Percentiles rank a stretch among this genome's conserved stretches.
These are phyloP conservation scores for Dryococelus australis DNA, from an alignment of 2,888 invertebrate species.

Conservation along the genomic window DNA sequence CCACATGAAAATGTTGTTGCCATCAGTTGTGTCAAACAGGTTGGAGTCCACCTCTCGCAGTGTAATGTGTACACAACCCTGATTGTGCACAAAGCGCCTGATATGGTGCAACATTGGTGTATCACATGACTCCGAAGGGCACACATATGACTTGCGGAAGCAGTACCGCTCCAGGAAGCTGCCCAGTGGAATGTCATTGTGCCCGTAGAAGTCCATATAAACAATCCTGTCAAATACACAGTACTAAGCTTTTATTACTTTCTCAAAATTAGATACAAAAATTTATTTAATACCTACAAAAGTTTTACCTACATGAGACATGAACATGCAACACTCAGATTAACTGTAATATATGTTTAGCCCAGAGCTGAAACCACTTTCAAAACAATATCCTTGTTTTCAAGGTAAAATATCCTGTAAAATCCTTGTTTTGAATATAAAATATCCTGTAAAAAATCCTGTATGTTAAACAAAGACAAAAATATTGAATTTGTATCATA, in stretches of 20 bases:
- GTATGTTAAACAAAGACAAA: no score
- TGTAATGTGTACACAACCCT: slow-evolving; percentile 84
- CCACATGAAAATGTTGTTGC: slow-evolving; percentile 78
- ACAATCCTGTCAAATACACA: slow-evolving; percentile 69
- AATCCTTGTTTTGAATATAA: no score
- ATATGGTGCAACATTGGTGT: slow-evolving; percentile 88
- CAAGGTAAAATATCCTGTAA: no score
- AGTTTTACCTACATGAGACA: no score
- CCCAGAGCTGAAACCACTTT: no score
- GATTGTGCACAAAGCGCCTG: slow-evolving; percentile 88
- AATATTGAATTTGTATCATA: no score
- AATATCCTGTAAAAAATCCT: no score
- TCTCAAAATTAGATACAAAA: no score
- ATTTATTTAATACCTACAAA: no score
- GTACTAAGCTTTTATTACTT: neutral
- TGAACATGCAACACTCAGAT: no score
- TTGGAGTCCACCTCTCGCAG: slow-evolving; percentile 61
- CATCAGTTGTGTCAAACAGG: slow-evolving; percentile 63
- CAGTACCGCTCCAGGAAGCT: slow-evolving; percentile 94
- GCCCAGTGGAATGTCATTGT: slow-evolving; percentile 94
- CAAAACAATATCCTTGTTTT: no score
- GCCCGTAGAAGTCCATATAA: slow-evolving; percentile 94
- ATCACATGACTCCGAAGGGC: slow-evolving; percentile 80
- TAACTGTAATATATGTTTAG: no score
- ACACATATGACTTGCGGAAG: slow-evolving; percentile 83